Evolutionary conservation across 2,113 vertebrate species (phyloP).

Genomic region (Ramphastos sulfuratus): DNA sequence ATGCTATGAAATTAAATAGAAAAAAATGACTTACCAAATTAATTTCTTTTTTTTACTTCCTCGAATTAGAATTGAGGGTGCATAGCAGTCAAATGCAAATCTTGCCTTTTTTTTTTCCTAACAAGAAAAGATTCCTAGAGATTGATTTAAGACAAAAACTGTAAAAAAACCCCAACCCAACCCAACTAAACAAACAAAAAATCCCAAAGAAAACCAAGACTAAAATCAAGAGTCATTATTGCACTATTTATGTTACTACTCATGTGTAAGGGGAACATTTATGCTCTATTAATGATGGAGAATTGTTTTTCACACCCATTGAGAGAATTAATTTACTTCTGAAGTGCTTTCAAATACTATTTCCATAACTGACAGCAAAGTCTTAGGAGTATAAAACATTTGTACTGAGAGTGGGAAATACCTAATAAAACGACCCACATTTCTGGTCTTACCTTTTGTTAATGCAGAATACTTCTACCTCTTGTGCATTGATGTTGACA

Average conservation of each 20-base stretch:
- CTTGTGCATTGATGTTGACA: neutral
- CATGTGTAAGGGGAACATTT: neutral
- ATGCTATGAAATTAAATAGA: neutral
- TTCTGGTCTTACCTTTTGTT: neutral
- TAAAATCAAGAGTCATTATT: neutral
- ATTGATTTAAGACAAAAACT: neutral
- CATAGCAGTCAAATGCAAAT: neutral
- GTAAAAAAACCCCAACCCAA: neutral
- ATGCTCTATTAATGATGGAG: neutral
- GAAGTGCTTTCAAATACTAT: neutral
- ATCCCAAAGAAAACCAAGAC: neutral
- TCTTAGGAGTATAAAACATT: neutral
- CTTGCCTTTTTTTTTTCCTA: neutral
- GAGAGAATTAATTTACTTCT: neutral
- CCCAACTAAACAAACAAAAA: no score
- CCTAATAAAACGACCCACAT: neutral
- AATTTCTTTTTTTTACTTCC: neutral
- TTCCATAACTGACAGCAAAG: neutral
- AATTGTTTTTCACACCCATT: neutral
- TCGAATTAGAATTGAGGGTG: neutral
- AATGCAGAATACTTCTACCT: neutral
- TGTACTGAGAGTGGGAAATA: neutral
- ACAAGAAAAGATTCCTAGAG: neutral
- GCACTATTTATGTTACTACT: neutral
- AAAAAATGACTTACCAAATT: neutral